These are phyloP conservation scores for Zaprionus camerounensis DNA, from an alignment of 1,140 invertebrate genomes.

Conservation along the genomic window DNA sequence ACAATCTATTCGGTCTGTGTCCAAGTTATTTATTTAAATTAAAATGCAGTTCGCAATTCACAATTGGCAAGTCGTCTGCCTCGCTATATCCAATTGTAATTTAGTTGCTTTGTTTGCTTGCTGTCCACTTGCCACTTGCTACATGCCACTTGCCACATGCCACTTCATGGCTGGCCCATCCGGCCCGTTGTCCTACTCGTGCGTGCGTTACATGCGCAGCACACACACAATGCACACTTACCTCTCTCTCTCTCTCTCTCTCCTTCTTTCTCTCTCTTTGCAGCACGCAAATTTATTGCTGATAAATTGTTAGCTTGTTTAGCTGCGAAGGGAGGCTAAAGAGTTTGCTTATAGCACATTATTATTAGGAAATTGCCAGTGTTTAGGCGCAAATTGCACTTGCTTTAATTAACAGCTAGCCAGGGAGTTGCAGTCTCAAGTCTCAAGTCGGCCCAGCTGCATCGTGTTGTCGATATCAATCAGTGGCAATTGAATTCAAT, in stretches of 20 bases:
- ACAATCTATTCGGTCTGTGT: conserved; percentile 7
- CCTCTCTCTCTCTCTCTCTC: not conserved
- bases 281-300: conserved; percentile 72
- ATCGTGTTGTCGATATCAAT: conserved; percentile 60
- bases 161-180: conserved; percentile 14
- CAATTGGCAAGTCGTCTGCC: conserved; percentile 12
- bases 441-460: conserved; percentile 41
- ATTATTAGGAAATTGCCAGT: conserved; percentile 51
- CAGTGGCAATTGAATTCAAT: conserved; percentile 73
- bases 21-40: conserved; percentile 72
- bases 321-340: not conserved
- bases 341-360: conserved; percentile 29
- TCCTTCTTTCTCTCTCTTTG: conserved; percentile 4
- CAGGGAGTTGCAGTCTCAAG: conserved; percentile 7
- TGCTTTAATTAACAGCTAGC: conserved; percentile 67
- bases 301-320: conserved; percentile 69
- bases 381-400: conserved; percentile 60
- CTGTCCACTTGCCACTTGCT: conserved; percentile 37
- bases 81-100: conserved; percentile 43
- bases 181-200: conserved; percentile 27
- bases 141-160: conserved; percentile 28
- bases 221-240: conserved; percentile 10
- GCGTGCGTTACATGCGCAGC: conserved; percentile 31
- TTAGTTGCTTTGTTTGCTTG: conserved; percentile 31
- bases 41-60: conserved; percentile 63